Base-by-base conservation (phyloP, 1,140 invertebrate genomes). In the Danaus melanippus region DNA sequence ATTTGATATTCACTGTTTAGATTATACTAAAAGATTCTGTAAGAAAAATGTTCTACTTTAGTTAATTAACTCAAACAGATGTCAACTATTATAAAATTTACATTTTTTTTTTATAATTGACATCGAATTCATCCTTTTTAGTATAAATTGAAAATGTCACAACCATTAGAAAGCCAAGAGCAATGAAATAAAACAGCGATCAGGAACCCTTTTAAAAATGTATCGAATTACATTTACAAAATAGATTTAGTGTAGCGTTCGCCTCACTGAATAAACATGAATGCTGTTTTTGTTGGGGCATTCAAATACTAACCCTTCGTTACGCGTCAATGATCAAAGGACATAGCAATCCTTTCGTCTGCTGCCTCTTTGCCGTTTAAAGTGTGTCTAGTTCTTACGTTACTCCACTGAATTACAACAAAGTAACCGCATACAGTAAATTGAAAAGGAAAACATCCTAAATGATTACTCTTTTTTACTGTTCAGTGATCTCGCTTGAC, bases 281-380 rank as follows among this genome's bases (percentile, higher is more conserved):
- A 64, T 66, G 53, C 59, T 64, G 49, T 69, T 71, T 70, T 70
- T 69, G 64, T 56, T 63, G 50, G 58, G 45, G 49, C 51, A 58
- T 58, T 53, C 59, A 62, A 68, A 65, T 61, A 47, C 40, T 17
- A 66, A 62, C 63, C 59, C 53, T 62, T 42, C 50, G 50, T 39
- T 54, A 58, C 63, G 62, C 66, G 32, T 70, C 65, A 64, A 56
- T 57, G 68, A 71, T 69, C 70, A 73, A 74, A 69, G 60, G 55
- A 48, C 45, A 52, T 58, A 32, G 52, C 58, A 64, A 49, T 43
- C 21, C 21, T 32, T 32, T 46, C 53, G 43, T 60, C 57, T 50
- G 45, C 43, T 52, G 49, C 21, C 11, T 32, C 21, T 32, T 32
- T 32, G 21, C 21, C 21, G 21, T 32, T 32, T 32, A 32, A 32